A percentile compares a stretch with the other conserved stretches of the same genome.
phyloP scores from a whole-genome alignment of 2,113 vertebrate genomes.

The Gallinago undulata region DNA sequence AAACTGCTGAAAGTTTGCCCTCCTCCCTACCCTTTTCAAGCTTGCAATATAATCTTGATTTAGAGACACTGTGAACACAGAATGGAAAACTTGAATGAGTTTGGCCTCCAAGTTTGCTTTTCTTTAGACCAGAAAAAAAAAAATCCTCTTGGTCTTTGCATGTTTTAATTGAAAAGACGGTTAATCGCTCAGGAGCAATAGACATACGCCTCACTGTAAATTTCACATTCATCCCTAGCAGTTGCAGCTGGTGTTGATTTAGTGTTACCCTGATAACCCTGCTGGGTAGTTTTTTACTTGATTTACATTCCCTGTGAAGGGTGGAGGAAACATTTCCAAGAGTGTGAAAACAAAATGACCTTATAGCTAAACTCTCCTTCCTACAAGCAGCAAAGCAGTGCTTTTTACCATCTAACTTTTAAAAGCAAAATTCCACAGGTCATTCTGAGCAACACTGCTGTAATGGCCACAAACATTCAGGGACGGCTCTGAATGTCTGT shows the following conservation, averaged over 20 bases:
- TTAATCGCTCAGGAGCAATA: conserved; percentile 3
- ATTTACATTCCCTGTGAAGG: conserved; percentile 55
- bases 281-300: conserved; percentile 51
- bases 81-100: background rate
- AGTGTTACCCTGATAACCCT: conserved; percentile 61
- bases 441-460: background rate
- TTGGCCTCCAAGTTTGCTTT: background rate
- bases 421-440: background rate
- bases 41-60: background rate
- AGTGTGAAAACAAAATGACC: conserved; percentile 55
- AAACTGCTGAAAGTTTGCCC: conserved; percentile 41
- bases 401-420: conserved; percentile 23
- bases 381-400: background rate
- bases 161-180: conserved; percentile 39
- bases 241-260: conserved; percentile 61
- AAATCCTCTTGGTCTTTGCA: background rate
- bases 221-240: conserved; percentile 29
- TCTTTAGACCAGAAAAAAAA: background rate
- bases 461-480: background rate
- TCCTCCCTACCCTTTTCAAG: background rate
- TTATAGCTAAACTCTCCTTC: conserved; percentile 28
- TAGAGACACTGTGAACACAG: background rate
- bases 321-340: conserved; percentile 43
- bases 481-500: background rate
- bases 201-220: conserved; percentile 40